Percentiles rank a stretch among this genome's conserved stretches.
These are phyloP conservation scores for Steinernema hermaphroditum DNA, from an alignment of 2,888 invertebrate genomes.

Conservation along the genomic window DNA sequence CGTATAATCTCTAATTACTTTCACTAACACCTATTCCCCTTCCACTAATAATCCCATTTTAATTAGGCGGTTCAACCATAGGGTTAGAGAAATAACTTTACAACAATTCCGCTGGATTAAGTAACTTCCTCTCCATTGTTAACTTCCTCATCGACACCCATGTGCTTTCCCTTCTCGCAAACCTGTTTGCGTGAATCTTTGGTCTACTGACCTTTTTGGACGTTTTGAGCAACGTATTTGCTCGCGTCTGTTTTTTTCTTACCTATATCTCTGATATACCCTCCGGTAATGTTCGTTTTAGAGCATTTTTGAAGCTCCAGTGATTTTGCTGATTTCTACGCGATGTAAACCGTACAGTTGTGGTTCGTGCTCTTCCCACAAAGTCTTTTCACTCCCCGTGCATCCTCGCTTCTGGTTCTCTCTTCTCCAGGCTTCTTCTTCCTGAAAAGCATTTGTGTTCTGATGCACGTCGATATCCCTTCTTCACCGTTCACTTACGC, in stretches of 20 bases:
- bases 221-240: background rate
- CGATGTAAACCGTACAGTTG: background rate
- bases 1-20: slow-evolving; percentile 57
- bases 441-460: background rate
- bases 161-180: slow-evolving; percentile 9
- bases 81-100: background rate
- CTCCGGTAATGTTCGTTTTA: slow-evolving; percentile 58
- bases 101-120: background rate
- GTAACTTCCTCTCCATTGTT: background rate
- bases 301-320: slow-evolving; percentile 41
- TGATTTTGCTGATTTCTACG: background rate
- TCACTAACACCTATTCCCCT: background rate
- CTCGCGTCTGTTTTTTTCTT: slow-evolving; percentile 29
- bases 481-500: background rate
- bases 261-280: slow-evolving; percentile 55
- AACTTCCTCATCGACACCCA: too few species aligned
- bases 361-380: too few species aligned
- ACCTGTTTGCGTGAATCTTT: slow-evolving; percentile 24
- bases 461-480: background rate
- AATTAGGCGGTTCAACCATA: slow-evolving; percentile 2
- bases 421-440: background rate
- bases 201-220: slow-evolving; percentile 37
- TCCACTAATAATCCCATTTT: slow-evolving; percentile 5
- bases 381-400: too few species aligned
- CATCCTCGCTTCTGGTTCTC: background rate